Evolutionary conservation across 2,888 invertebrate species (phyloP).

Genomic region (Leistus spinibarbis): DNA sequence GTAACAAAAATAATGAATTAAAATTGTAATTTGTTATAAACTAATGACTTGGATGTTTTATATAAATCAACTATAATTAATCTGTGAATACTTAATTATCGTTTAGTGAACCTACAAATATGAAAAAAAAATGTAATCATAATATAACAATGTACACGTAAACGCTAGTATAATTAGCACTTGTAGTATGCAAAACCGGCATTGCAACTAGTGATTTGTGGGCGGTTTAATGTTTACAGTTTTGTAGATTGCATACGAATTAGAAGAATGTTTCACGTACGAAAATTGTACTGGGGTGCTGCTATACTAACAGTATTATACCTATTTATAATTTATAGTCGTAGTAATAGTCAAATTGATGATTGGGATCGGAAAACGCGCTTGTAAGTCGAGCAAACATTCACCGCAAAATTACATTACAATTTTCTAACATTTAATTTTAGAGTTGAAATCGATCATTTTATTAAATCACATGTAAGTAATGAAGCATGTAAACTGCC

Average conservation of each 20-base stretch:
- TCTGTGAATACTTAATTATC: neutral
- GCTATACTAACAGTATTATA: constrained; percentile 9
- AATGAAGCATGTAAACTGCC: constrained; percentile 68
- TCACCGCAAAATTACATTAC: no score
- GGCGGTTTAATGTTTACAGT: neutral
- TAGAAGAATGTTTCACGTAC: constrained; percentile 22
- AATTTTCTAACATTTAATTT: no score
- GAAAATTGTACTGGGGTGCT: constrained; percentile 17
- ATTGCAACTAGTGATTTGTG: neutral
- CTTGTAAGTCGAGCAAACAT: constrained; percentile 47
- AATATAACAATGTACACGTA: neutral
- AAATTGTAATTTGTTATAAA: neutral
- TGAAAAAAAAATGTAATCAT: neutral
- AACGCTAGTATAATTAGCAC: neutral
- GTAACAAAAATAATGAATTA: neutral
- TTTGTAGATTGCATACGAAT: constrained; percentile 4
- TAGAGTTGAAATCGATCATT: constrained; percentile 59
- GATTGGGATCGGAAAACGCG: constrained; percentile 48
- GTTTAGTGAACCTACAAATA: neutral
- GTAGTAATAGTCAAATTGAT: constrained; percentile 42
- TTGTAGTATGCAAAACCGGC: neutral
- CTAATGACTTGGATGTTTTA: neutral
- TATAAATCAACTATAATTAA: neutral
- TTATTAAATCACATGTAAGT: constrained; percentile 57
- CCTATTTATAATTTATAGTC: constrained; percentile 23